A percentile compares a stretch with the other conserved stretches of the same genome.
These are phyloP conservation scores for Protonibea diacanthus DNA, from an alignment of 2,797 vertebrate genomes.

Conservation along the genomic window DNA sequence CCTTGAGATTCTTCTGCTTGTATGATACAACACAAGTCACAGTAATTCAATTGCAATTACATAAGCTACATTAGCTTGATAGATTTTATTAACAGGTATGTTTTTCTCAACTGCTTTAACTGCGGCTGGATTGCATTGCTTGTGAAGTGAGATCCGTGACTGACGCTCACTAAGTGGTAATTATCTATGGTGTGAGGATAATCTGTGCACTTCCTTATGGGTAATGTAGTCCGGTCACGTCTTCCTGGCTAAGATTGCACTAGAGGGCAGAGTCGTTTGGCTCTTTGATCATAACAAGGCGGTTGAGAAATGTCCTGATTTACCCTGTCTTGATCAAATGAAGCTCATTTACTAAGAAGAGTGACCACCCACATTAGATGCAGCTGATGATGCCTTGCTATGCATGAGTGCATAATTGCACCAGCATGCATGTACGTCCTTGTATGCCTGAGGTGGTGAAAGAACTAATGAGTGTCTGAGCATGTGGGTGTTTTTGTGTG, in stretches of 20 bases:
- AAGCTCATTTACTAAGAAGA: conserved; percentile 52
- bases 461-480: conserved; percentile 20
- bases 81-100: conserved; percentile 34
- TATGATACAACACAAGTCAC: not conserved
- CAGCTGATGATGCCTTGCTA: conserved; percentile 31
- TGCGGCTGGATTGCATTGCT: conserved; percentile 27
- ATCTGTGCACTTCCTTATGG: conserved; percentile 51
- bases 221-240: conserved; percentile 70
- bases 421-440: not conserved
- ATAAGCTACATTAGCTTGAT: conserved; percentile 23
- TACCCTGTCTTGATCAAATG: conserved; percentile 67
- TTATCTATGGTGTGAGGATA: conserved; percentile 64
- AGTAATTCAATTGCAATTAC: conserved; percentile 22
- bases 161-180: conserved; percentile 61
- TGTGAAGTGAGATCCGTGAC: conserved; percentile 52
- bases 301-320: conserved; percentile 66
- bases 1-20: conserved; percentile 15
- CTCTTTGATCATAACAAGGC: conserved; percentile 78
- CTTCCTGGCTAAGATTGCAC: conserved; percentile 50
- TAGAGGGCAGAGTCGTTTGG: conserved; percentile 53
- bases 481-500: conserved; percentile 14
- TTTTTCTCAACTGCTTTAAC: conserved; percentile 38
- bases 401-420: not conserved
- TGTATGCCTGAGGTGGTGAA: conserved; percentile 22
- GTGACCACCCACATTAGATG: conserved; percentile 59